Evolutionary conservation across 2,113 vertebrate species (phyloP), one percentile per base, ranked within the genome.

Genomic region (Dinomys branickii): DNA sequence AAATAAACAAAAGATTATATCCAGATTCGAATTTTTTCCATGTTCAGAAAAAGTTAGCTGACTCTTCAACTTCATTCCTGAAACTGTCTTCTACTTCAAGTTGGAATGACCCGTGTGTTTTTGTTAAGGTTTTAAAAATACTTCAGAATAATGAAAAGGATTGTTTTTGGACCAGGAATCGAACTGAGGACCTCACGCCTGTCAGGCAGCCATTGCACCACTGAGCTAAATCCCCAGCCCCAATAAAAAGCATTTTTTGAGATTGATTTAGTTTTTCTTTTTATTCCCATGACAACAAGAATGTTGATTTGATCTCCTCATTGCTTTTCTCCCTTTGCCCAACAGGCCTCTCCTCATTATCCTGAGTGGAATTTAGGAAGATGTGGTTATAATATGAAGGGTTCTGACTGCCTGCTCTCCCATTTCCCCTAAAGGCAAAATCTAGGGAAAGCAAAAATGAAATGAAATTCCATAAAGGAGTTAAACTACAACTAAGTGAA

Each of bases 41-140:
- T 83, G 26, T 50, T 90, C 67, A 91, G 67, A 88, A 85, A 94
- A 93, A 94, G 8, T 77, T 88, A 84, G 38, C 65, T 90, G 81
- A 93, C 52, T 90, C 65, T 88, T 81, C 93, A 96, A 58, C 41
- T 30, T 86, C 41, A 63, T 86, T 86, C 73, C 67, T 95, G 69
- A 94, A 52, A 71, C 17, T 89, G 78, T 61, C 44, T 95, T 95
- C 9, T 24, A 41, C 69, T 96, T 97, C 58, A 94, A 89, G 82
- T 38, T 90, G 90, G 87, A 90, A 93, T 94, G 13, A 90, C 63
- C 73, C 90, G 20, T 54, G 54, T 91, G 52, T 58, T 97, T 96
- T 96, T 94, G 81, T 73, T 88, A 63, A 94, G 67, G 44, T 59
- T 93, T 97, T 90, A 10, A 95, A n/a, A 84, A 56, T 94, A 65